Percentiles rank a stretch among this genome's conserved stretches.
Evolutionary conservation across 1,140 invertebrate species (phyloP).

Genomic region (Bradynema listronoti): DNA sequence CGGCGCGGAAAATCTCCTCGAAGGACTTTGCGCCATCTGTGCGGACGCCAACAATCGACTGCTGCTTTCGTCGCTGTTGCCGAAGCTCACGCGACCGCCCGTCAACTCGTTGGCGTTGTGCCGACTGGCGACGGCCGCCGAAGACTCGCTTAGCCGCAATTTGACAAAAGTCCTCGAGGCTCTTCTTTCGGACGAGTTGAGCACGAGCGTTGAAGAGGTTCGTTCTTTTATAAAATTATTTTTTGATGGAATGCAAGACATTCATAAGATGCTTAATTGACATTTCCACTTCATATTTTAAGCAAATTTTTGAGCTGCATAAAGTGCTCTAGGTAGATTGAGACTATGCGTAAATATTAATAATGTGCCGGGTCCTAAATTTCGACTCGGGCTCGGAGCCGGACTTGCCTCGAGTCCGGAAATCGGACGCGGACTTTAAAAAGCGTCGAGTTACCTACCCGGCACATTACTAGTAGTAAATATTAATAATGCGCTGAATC

Average conservation of each 20-base stretch:
- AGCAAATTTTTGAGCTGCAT: too few species aligned
- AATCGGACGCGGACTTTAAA: too few species aligned
- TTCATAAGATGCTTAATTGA: too few species aligned
- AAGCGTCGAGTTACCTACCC: too few species aligned
- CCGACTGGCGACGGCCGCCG: constrained; percentile 81
- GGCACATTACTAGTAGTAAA: too few species aligned
- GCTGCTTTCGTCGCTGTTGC: constrained; percentile 87
- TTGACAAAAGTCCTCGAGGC: constrained; percentile 82
- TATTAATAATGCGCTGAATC: too few species aligned
- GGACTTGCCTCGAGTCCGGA: too few species aligned
- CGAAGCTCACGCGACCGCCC: constrained; percentile 65
- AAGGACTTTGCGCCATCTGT: constrained; percentile 34
- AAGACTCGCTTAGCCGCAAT: constrained; percentile 82
- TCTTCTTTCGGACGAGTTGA: constrained; percentile 60
- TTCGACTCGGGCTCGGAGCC: too few species aligned
- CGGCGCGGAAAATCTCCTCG: constrained; percentile 60
- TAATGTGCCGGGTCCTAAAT: background rate
- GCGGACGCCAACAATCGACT: constrained; percentile 76
- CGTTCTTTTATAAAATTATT: constrained; percentile 23
- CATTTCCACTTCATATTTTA: too few species aligned
- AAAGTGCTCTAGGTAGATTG: too few species aligned
- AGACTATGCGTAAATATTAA: too few species aligned
- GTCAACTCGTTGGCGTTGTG: constrained; percentile 87
- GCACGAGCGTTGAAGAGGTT: constrained; percentile 65
- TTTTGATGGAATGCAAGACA: background rate